phyloP scores from a whole-genome alignment of 2,113 vertebrate genomes.

The Gobius niger region DNA sequence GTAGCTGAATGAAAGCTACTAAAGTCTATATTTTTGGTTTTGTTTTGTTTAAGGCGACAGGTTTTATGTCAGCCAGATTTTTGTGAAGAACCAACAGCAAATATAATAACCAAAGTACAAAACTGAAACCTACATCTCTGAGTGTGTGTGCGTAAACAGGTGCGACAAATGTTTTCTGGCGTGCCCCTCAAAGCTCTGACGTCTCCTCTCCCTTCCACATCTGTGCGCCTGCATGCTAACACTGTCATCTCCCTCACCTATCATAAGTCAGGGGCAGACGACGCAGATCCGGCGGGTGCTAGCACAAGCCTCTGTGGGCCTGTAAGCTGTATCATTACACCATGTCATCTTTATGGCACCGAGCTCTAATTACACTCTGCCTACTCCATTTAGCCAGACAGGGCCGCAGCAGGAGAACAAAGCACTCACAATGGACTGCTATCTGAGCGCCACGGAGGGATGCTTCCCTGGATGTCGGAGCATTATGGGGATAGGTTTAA shows the following conservation, averaged over 20 bases:
- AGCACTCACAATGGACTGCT: conserved; percentile 67
- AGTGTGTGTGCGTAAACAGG: conserved; percentile 22
- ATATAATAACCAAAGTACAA: neutral
- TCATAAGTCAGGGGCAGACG: conserved; percentile 73
- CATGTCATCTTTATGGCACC: conserved; percentile 73
- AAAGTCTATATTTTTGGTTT: too few relatives aligned
- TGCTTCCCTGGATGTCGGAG: conserved; percentile 41
- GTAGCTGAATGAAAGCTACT: too few relatives aligned
- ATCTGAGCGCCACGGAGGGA: conserved; percentile 43
- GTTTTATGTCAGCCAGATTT: neutral
- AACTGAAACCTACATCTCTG: neutral
- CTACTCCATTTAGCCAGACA: conserved; percentile 72
- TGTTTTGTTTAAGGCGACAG: too few relatives aligned
- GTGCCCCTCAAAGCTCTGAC: conserved; percentile 41
- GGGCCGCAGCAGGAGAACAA: conserved; percentile 69
- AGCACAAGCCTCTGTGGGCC: conserved; percentile 68
- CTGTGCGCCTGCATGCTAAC: conserved; percentile 60
- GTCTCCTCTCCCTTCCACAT: conserved; percentile 41
- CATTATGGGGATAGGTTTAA: neutral
- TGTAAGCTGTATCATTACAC: conserved; percentile 76
- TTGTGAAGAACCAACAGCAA: neutral
- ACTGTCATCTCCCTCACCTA: conserved; percentile 66
- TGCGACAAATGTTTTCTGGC: conserved; percentile 42
- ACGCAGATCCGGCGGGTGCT: conserved; percentile 61
- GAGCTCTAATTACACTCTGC: conserved; percentile 74